Evolutionary conservation across 2,797 vertebrate species (phyloP).

Genomic region (Myiotriccus ornatus): DNA sequence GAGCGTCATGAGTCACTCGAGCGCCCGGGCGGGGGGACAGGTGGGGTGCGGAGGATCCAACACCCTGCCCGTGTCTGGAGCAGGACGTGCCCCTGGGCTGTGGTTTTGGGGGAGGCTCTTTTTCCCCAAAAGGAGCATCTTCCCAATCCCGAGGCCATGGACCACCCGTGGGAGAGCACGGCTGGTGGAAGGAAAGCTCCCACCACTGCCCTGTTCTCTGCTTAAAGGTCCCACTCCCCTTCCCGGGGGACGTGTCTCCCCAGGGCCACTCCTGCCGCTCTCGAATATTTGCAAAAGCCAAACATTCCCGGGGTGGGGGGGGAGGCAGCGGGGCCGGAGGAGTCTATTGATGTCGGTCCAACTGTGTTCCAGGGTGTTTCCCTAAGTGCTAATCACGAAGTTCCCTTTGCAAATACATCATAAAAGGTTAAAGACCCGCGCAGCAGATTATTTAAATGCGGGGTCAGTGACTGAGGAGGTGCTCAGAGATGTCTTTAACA

Average conservation of each 20-base stretch:
- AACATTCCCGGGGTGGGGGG: neutral
- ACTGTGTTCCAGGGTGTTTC: neutral
- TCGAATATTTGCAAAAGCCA: neutral
- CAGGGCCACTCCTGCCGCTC: neutral
- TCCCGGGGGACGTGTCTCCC: neutral
- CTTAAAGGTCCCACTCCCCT: rapidly evolving
- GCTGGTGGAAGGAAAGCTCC: neutral
- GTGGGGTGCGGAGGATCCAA: neutral
- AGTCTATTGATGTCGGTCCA: neutral
- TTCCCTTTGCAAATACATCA: neutral
- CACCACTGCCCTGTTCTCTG: rapidly evolving
- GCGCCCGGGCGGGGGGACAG: neutral
- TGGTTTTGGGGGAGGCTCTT: neutral
- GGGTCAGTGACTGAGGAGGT: neutral
- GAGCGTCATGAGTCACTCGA: neutral
- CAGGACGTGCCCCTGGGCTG: neutral
- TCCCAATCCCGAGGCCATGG: rapidly evolving
- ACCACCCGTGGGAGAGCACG: neutral
- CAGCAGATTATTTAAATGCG: neutral
- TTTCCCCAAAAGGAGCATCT: neutral
- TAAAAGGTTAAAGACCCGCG: neutral
- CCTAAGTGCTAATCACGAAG: neutral
- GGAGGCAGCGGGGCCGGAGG: neutral
- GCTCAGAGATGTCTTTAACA: neutral
- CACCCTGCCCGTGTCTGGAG: neutral